Evolutionary conservation across 2,113 vertebrate genomes (phyloP), one percentile per base, ranked within the genome.

Genomic region (Gavialis gangeticus): DNA sequence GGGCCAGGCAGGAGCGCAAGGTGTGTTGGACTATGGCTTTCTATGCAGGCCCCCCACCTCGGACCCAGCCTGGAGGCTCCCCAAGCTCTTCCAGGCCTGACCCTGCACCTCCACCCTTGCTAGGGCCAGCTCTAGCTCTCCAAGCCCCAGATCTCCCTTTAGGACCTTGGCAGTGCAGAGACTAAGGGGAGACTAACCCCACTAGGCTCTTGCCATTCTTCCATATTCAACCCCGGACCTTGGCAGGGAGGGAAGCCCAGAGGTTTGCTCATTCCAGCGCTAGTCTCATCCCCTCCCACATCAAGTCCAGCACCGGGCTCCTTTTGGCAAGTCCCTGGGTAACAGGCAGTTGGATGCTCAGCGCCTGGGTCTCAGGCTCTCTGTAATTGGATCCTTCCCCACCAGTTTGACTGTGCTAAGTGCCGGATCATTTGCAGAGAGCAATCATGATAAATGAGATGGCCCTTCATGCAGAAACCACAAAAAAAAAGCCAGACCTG

Each of bases 381-480:
- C 58, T 62, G 58, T 27, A 37, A 79, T 21, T 14, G 24, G 77
- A 62, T 79, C 77, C 59, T 15, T 11, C 59, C 77, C 60, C 59
- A 5, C 19, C 21, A 27, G 46, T 96, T 96, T 98, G 98, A 98
- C 98, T 98, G 98, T 98, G 98, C 98, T 98, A 98, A 27, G 98
- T 98, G 97, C 96, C 89, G 98, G 98, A 97, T 98, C 98, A 98
- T 92, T 96, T 97, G 97, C 94, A 87, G 56, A 95, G 97, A 97
- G 97, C 96, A 98, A 97, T 98, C 67, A 9, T 98, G 46, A 75
- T 96, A 97, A 98, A 98, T 98, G 93, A 95, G 92, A 93, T 97
- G 96, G 97, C 98, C 98, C 98, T 98, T 98, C 97, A 98, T 98
- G 98, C 98, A 98, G 98, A 98, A 97, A 96, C 96, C 97, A 98